Evolutionary conservation across 2,888 invertebrate species (phyloP).

Genomic region (Ophion ventricosus): DNA sequence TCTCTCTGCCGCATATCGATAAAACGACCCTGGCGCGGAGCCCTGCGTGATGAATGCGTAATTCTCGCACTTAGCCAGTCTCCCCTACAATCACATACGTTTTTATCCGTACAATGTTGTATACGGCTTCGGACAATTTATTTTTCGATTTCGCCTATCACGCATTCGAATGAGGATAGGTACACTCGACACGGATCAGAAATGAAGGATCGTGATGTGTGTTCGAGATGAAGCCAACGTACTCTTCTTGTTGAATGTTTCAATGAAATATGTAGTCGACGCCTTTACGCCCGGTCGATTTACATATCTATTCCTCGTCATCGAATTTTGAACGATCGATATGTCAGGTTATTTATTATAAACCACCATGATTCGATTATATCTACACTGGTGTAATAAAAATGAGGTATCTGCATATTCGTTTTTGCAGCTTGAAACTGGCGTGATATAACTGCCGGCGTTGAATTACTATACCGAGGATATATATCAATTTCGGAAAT

Average conservation of each 20-base stretch:
- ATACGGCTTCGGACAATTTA: constrained; percentile 20
- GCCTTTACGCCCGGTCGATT: background rate
- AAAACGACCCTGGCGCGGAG: constrained; percentile 71
- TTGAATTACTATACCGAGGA: no score
- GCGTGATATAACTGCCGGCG: no score
- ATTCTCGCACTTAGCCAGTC: constrained; percentile 68
- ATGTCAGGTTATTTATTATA: background rate
- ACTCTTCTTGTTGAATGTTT: constrained; percentile 18
- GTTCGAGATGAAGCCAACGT: constrained; percentile 35
- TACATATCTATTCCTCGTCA: background rate
- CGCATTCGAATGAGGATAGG: constrained; percentile 48
- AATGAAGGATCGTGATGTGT: constrained; percentile 57
- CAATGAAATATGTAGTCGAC: background rate
- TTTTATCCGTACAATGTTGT: constrained; percentile 28
- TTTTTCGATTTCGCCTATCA: constrained; percentile 45
- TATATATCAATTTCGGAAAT: background rate
- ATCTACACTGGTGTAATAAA: background rate
- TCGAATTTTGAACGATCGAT: background rate
- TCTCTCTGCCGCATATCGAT: constrained; percentile 72
- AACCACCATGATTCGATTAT: background rate
- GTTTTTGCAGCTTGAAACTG: background rate
- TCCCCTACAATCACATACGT: constrained; percentile 21
- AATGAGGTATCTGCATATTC: background rate
- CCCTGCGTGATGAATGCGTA: constrained; percentile 76
- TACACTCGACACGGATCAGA: constrained; percentile 30